These are phyloP conservation scores for Apogon talboti DNA, from an alignment of 2,797 vertebrate species.

Conservation along the genomic window DNA sequence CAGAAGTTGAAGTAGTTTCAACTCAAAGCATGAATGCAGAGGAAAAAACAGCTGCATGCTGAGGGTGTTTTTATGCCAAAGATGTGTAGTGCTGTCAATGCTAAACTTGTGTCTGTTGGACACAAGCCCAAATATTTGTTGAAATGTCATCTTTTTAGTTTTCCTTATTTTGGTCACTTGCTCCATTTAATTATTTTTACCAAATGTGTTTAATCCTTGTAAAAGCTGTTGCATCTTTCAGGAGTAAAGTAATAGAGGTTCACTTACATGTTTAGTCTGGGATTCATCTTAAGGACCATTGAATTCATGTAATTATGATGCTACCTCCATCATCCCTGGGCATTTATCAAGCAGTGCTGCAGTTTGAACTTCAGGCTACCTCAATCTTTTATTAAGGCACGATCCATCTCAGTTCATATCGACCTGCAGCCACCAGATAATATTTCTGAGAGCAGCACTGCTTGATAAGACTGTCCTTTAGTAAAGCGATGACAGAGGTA, in stretches of 20 bases:
- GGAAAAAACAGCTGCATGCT: no score
- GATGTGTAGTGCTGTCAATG: no score
- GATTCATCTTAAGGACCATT: slow-evolving; percentile 2
- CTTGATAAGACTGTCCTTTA: slow-evolving; percentile 58
- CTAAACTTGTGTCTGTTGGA: no score
- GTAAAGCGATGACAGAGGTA: slow-evolving; percentile 58
- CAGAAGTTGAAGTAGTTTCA: no score
- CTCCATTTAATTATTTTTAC: background rate
- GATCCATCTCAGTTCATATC: background rate
- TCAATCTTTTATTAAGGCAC: background rate
- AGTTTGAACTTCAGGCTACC: slow-evolving; percentile 2
- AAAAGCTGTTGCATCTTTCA: background rate
- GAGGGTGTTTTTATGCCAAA: no score
- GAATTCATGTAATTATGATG: slow-evolving; percentile 24
- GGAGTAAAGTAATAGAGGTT: background rate
- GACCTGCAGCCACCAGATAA: slow-evolving; percentile 11
- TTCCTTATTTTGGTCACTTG: no score
- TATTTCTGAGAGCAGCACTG: slow-evolving; percentile 45
- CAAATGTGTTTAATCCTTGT: background rate
- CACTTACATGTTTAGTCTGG: slow-evolving; percentile 3
- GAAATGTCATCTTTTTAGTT: no score
- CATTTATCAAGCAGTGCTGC: slow-evolving; percentile 62
- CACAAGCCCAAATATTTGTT: no score
- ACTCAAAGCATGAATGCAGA: no score
- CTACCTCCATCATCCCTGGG: slow-evolving; percentile 53